Evolutionary conservation across 2,888 invertebrate genomes (phyloP).

Genomic region (Craniophora ligustri): DNA sequence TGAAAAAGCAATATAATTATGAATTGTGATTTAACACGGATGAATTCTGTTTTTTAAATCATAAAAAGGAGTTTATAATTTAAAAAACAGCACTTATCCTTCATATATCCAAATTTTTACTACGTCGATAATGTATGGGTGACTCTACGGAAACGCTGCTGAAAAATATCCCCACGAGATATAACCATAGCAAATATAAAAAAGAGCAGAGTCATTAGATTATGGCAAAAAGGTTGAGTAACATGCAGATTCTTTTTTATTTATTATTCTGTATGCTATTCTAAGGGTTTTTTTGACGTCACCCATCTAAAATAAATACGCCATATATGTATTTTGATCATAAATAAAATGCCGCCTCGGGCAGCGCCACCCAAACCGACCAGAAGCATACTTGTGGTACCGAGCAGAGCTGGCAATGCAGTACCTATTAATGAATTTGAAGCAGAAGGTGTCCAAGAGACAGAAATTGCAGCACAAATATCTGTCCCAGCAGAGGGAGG

Average conservation of each 20-base stretch:
- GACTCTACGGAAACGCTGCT: too few relatives aligned
- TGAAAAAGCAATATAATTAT: too few relatives aligned
- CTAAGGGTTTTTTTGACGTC: constrained; percentile 9
- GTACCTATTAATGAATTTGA: constrained; percentile 56
- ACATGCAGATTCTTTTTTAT: not conserved
- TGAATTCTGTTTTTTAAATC: too few relatives aligned
- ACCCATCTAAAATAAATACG: not conserved
- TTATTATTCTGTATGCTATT: not conserved
- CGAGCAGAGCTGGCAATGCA: constrained; percentile 67
- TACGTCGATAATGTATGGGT: too few relatives aligned
- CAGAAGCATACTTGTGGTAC: constrained; percentile 66
- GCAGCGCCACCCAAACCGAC: constrained; percentile 37
- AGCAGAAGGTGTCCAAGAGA: constrained; percentile 79
- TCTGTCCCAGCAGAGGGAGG: constrained; percentile 78
- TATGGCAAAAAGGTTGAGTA: not conserved
- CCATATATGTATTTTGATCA: not conserved
- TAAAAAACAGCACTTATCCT: too few relatives aligned
- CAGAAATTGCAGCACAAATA: constrained; percentile 82
- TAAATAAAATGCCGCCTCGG: constrained; percentile 51
- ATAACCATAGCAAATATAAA: too few relatives aligned
- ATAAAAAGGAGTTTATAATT: too few relatives aligned
- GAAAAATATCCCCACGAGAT: too few relatives aligned
- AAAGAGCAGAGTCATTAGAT: too few relatives aligned
- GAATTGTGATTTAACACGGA: too few relatives aligned
- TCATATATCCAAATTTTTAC: too few relatives aligned